Percentiles rank a stretch among this genome's conserved stretches.
These are phyloP conservation scores for Caenorhabditis zanzibari DNA, from an alignment of 2,888 invertebrate genomes.

Conservation along the genomic window DNA sequence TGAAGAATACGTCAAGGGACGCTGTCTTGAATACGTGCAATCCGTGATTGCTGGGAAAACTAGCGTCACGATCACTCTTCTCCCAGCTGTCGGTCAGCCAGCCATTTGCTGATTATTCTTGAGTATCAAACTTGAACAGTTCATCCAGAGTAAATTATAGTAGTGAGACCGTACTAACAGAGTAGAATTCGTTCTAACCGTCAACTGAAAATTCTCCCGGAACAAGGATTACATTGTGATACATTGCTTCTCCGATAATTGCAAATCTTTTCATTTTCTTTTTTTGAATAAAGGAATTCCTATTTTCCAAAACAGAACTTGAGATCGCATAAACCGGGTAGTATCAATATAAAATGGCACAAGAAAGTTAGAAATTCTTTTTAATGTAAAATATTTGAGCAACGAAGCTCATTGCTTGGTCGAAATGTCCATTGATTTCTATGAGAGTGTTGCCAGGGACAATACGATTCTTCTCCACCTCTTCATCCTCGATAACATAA, in stretches of 20 bases:
- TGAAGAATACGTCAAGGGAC: conserved; percentile 75
- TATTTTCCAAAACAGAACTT: no score
- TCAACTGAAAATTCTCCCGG: not conserved
- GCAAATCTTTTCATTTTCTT: no score
- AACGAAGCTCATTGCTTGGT: not conserved
- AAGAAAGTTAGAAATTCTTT: not conserved
- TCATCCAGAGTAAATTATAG: not conserved
- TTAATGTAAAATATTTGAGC: not conserved
- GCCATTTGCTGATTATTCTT: conserved; percentile 66
- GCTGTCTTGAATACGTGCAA: conserved; percentile 75
- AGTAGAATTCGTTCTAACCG: not conserved
- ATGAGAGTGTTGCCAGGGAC: not conserved
- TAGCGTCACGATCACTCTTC: conserved; percentile 71
- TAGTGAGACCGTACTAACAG: not conserved
- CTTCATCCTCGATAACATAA: not conserved
- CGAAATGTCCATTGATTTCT: not conserved
- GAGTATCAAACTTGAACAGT: not conserved
- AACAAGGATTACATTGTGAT: not conserved
- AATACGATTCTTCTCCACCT: not conserved
- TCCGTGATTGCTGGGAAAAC: conserved; percentile 77
- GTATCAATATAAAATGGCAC: no score
- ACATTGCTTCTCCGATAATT: not conserved
- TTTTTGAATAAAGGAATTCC: no score
- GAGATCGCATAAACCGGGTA: no score
- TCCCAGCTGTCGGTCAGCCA: conserved; percentile 74